These are phyloP conservation scores for Syngnathus floridae DNA, from an alignment of 2,113 vertebrate genomes.

Conservation along the genomic window DNA sequence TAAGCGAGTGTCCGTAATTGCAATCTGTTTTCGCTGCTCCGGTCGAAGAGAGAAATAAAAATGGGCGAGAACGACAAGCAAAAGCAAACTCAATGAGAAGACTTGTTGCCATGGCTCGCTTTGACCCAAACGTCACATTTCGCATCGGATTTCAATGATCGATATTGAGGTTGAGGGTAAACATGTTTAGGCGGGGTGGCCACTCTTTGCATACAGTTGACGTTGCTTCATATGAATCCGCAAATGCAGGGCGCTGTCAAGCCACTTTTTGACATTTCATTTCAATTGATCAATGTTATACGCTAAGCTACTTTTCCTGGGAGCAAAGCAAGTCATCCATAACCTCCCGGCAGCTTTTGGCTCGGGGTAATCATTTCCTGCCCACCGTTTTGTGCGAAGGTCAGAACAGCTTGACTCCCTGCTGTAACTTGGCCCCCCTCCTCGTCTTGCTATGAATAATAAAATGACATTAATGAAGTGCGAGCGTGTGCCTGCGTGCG, in stretches of 20 bases:
- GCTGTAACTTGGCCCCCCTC: neutral
- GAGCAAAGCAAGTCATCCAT: neutral
- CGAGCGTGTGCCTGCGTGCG: neutral
- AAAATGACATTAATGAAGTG: slow-evolving; percentile 10
- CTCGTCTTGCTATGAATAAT: slow-evolving; percentile 4
- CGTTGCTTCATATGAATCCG: neutral
- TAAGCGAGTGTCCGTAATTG: neutral
- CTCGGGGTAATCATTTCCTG: neutral
- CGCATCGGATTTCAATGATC: neutral
- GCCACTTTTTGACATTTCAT: slow-evolving; percentile 2
- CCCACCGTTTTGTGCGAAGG: slow-evolving; percentile 2
- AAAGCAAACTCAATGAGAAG: too few species aligned
- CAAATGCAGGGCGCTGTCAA: neutral
- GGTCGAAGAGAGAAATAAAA: neutral
- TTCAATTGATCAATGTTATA: slow-evolving; percentile 1
- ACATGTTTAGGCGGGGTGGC: neutral
- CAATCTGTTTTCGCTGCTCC: neutral
- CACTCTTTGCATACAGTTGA: neutral
- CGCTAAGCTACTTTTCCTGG: slow-evolving; percentile 5
- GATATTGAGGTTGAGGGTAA: neutral
- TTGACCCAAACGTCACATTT: neutral
- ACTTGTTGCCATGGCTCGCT: too few species aligned
- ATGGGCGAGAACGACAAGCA: too few species aligned
- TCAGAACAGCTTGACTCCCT: slow-evolving; percentile 6
- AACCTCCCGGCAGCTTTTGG: slow-evolving; percentile 2